Conservation (phyloP, 2,113 vertebrate genomes). For the Oceanites oceanicus region DNA sequence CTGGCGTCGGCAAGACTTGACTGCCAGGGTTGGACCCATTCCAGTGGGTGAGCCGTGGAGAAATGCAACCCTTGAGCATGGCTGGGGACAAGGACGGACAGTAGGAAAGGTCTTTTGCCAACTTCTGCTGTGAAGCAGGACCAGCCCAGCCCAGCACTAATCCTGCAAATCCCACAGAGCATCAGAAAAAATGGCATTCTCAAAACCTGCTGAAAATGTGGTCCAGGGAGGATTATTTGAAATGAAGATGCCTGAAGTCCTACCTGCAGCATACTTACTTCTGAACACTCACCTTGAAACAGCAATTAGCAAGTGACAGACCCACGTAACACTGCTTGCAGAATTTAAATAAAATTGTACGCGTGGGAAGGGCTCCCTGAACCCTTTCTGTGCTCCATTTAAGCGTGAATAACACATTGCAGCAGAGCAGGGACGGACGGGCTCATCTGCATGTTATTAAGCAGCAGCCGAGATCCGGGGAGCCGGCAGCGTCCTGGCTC, state of each 20-base stretch:
- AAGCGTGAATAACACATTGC: neutral
- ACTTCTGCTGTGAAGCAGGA: neutral
- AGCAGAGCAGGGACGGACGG: neutral
- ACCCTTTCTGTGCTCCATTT: neutral
- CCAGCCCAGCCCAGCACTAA: neutral
- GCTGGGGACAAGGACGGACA: neutral
- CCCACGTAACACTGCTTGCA: neutral
- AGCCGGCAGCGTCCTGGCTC: neutral
- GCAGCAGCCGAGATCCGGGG: neutral
- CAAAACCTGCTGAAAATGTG: neutral
- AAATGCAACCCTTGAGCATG: neutral
- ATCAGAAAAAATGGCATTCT: neutral
- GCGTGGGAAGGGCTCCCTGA: neutral
- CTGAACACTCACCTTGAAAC: neutral
- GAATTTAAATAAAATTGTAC: neutral
- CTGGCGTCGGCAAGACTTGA: fast-evolving
- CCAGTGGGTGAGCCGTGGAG: neutral
- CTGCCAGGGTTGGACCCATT: neutral
- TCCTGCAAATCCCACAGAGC: neutral
- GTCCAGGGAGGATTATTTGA: neutral
- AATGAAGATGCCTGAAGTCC: neutral
- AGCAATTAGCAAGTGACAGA: neutral
- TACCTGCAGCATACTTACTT: neutral
- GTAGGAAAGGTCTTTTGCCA: neutral
- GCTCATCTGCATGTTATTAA: neutral